Base-by-base conservation (phyloP, 2,113 vertebrate genomes). In the Mus pahari region DNA sequence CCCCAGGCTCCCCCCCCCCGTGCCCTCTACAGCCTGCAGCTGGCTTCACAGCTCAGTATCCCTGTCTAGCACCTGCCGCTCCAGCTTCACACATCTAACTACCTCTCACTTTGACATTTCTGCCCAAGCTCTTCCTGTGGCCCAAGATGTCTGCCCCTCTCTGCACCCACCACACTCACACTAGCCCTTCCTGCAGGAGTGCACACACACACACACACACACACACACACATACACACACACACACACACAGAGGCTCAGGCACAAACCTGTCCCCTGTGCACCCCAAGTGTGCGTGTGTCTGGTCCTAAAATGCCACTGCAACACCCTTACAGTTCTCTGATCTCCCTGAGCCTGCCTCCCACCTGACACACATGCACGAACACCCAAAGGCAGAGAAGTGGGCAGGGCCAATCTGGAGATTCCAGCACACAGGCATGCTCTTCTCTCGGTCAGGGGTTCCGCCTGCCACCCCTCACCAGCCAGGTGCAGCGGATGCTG, bases 61-160 rank as follows among this genome's bases (percentile, higher is more conserved):
- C 36, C 53, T 17, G 19, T 84, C 93, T 96, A 0, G 1, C n/a
- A 53, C 70, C 88, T 45, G 48, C 16, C 36, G 31, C 74, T 90
- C 60, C 36, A 84, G 84, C 70, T 19, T 83, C 64, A 77, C 6
- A 20, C 45, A 6, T 48, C 74, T 20, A 53, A 64, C 36, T 79
- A 58, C 70, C 86, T 88, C 94, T 96, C 94, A 89, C 86, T 89
- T 91, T 13, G 45, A 78, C 36, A 36, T 53, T 94, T 53, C 94
- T 82, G 74, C 45, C 66, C 50, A 45, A 73, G 70, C 45, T 93
- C 83, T 93, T 71, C 53, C 64, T 60, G 4, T 73, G 31, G 36
- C 36, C 79, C 75, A 11, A 39, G 48, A 90, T 31, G 26, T 68
- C 78, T 28, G 60, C 22, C 7, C 31, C 24, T 28, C 62, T 60